Conservation (phyloP, 2,888 invertebrate species). For the Phorcus lineatus region DNA sequence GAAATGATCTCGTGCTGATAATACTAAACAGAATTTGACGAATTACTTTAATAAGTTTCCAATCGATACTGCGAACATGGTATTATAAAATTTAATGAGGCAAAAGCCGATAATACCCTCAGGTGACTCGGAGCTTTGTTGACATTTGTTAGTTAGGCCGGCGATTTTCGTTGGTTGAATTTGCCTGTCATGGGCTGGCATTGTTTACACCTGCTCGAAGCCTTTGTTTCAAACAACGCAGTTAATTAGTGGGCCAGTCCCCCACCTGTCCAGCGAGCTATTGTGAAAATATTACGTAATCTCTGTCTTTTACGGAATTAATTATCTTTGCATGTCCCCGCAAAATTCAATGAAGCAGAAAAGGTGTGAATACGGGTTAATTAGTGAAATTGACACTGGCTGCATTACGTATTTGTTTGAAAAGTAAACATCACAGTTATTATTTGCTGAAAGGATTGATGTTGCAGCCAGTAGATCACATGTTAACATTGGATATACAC, state of each 20-base stretch:
- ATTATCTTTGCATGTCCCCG: conserved; percentile 15
- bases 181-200: not conserved
- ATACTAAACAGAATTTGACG: conserved; percentile 20
- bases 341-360: not conserved
- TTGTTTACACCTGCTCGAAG: conserved; percentile 7
- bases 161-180: conserved; percentile 3
- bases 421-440: not conserved
- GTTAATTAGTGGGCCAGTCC: conserved; percentile 19
- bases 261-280: conserved; percentile 21
- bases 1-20: conserved; percentile 23
- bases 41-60: conserved; percentile 23
- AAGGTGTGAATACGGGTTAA: conserved; percentile 16
- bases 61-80: conserved; percentile 19
- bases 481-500: too few relatives aligned
- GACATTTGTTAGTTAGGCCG: conserved; percentile 21
- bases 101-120: conserved; percentile 25
- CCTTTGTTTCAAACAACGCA: conserved; percentile 16
- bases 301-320: conserved; percentile 18
- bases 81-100: conserved; percentile 24
- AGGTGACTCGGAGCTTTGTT: conserved; percentile 19
- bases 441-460: too few relatives aligned
- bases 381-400: not conserved
- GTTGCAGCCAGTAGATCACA: too few relatives aligned
- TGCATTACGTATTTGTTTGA: not conserved
- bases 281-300: conserved; percentile 20